phyloP scores from a whole-genome alignment of 1,140 invertebrate genomes.

The Drosophila elegans region DNA sequence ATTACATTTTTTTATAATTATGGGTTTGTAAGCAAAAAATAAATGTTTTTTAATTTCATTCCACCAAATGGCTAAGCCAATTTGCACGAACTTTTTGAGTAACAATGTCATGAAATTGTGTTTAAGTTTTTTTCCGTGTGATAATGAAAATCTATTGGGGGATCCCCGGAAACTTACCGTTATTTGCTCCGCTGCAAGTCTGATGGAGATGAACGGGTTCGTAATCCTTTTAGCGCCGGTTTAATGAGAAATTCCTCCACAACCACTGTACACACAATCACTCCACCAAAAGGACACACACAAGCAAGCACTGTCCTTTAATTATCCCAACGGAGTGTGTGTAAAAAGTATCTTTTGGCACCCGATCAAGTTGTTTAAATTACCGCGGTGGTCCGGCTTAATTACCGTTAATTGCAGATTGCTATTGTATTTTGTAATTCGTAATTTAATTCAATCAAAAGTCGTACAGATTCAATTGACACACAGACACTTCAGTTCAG shows the following conservation, averaged over 20 bases:
- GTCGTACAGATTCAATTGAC: slow-evolving; percentile 64
- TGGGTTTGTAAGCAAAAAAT: too few relatives aligned
- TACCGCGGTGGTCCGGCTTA: slow-evolving; percentile 52
- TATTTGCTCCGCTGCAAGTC: slow-evolving; percentile 37
- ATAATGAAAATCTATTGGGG: slow-evolving; percentile 3
- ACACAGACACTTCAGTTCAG: slow-evolving; percentile 45
- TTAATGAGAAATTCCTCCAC: slow-evolving; percentile 71
- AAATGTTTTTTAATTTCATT: too few relatives aligned
- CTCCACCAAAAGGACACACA: slow-evolving; percentile 8
- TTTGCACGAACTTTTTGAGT: too few relatives aligned
- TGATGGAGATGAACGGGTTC: slow-evolving; percentile 75
- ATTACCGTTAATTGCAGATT: slow-evolving; percentile 59
- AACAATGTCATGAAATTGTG: too few relatives aligned
- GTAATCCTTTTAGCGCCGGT: slow-evolving; percentile 79
- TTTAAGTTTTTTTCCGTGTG: neutral
- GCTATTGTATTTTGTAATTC: slow-evolving; percentile 41
- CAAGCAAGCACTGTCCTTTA: slow-evolving; percentile 35
- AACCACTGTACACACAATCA: slow-evolving; percentile 32
- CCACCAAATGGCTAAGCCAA: too few relatives aligned
- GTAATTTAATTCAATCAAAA: slow-evolving; percentile 64
- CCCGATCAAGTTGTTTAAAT: slow-evolving; percentile 54
- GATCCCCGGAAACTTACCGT: slow-evolving; percentile 60
- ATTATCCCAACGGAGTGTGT: slow-evolving; percentile 35
- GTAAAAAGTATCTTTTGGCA: slow-evolving; percentile 42
- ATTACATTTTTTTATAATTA: too few relatives aligned